These are phyloP conservation scores for Psilopsiagon aymara DNA, from an alignment of 2,113 vertebrate genomes.

Conservation along the genomic window DNA sequence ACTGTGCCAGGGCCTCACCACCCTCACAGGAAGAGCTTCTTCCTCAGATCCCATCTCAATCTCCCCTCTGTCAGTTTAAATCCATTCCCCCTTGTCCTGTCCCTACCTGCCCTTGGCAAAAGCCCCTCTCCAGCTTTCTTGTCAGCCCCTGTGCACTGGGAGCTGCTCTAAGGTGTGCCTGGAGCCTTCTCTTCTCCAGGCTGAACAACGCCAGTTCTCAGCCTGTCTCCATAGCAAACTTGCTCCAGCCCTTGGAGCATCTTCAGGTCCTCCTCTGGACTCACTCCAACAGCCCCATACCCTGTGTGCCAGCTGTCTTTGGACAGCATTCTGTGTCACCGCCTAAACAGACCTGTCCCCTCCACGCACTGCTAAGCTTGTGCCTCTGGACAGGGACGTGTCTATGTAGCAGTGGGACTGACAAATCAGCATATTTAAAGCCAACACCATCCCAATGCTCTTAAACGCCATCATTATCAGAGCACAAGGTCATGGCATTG, in stretches of 20 bases:
- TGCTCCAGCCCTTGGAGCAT: background rate
- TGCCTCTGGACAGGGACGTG: background rate
- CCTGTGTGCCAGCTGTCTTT: rapidly evolving
- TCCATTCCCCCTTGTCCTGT: background rate
- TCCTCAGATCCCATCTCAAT: background rate
- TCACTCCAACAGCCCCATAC: background rate
- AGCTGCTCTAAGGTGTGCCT: background rate
- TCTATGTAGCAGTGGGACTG: background rate
- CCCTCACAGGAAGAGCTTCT: no score
- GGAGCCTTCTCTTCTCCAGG: background rate
- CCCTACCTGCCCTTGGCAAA: background rate
- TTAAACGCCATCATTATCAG: rapidly evolving
- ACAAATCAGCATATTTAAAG: background rate
- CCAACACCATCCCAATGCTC: background rate
- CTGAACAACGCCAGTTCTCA: background rate
- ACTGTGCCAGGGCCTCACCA: background rate
- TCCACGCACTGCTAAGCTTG: background rate
- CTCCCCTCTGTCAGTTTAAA: no score
- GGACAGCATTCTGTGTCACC: background rate
- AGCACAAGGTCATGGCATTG: background rate
- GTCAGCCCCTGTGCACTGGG: background rate
- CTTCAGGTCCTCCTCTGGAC: background rate
- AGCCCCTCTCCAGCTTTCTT: background rate
- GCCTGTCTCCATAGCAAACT: background rate
- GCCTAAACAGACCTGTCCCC: background rate